Conservation (phyloP, 2,888 invertebrate species). For the Andrena bucephala region DNA sequence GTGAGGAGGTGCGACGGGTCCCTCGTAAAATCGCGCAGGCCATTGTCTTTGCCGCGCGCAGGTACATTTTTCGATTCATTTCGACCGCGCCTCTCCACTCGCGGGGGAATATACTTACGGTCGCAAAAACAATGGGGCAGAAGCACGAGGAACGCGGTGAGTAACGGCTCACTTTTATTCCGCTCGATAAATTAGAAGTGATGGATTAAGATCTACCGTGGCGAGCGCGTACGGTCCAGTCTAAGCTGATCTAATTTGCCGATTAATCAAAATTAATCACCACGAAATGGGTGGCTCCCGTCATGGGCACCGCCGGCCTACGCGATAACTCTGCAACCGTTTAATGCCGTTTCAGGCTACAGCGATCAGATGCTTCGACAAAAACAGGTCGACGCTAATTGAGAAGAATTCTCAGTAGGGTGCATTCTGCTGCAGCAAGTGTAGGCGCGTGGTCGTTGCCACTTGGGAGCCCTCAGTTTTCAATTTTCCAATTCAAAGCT, state of each 20-base stretch:
- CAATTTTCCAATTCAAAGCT: no score
- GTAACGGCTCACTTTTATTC: conserved; percentile 60
- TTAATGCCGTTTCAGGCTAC: not conserved
- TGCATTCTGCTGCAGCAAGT: not conserved
- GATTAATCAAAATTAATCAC: conserved; percentile 63
- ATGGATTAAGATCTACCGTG: conserved; percentile 59
- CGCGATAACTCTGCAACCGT: conserved; percentile 23
- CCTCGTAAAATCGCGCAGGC: conserved; percentile 62
- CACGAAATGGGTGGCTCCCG: conserved; percentile 24
- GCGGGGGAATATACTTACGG: conserved; percentile 25
- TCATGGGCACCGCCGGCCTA: conserved; percentile 12
- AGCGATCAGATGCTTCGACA: not conserved
- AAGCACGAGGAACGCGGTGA: conserved; percentile 54
- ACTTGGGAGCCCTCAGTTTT: not conserved
- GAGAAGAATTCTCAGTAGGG: not conserved
- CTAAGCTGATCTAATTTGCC: conserved; percentile 53
- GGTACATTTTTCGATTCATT: conserved; percentile 39
- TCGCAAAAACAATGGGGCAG: conserved; percentile 53
- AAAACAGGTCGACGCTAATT: conserved; percentile 11
- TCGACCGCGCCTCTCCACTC: not conserved
- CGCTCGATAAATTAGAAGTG: conserved; percentile 61
- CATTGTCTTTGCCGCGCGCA: conserved; percentile 52
- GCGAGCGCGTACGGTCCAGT: conserved; percentile 18
- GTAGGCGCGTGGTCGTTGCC: not conserved
- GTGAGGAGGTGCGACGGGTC: not conserved